Evolutionary conservation across 2,113 vertebrate genomes (phyloP).

Genomic region (Prunella fulvescens): DNA sequence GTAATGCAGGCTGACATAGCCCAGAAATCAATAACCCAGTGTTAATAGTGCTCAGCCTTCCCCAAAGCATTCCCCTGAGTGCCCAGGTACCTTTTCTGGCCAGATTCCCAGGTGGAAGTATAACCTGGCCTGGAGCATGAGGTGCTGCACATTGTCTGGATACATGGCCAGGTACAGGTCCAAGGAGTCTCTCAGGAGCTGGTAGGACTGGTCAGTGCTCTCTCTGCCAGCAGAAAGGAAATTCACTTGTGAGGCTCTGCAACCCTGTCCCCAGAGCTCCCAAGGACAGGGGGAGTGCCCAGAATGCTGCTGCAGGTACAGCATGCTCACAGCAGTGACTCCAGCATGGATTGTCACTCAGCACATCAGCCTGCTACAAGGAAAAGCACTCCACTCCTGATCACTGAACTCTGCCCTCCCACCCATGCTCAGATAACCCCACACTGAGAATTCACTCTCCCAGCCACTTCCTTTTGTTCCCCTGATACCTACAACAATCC

Average conservation of each 20-base stretch:
- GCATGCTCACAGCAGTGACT: neutral
- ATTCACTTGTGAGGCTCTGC: neutral
- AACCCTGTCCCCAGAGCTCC: neutral
- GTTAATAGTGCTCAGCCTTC: neutral
- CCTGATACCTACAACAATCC: neutral
- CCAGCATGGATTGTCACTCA: rapidly evolving
- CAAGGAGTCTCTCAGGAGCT: conserved; percentile 92
- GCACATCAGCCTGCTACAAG: neutral
- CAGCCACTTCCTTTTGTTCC: neutral
- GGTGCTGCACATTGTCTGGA: conserved; percentile 95
- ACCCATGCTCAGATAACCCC: neutral
- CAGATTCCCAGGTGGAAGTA: conserved; percentile 99
- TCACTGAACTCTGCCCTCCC: neutral
- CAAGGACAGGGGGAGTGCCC: neutral
- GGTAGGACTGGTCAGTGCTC: conserved; percentile 95
- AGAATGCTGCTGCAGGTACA: neutral
- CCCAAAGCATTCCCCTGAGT: neutral
- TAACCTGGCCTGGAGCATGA: conserved; percentile 92
- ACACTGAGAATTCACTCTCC: neutral
- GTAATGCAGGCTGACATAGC: neutral
- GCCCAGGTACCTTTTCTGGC: conserved; percentile 92
- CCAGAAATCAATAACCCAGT: neutral
- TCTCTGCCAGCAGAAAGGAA: conserved; percentile 75
- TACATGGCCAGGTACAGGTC: conserved; percentile 97
- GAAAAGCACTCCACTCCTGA: neutral